These are phyloP conservation scores for Hypotaenidia philippensis DNA, from an alignment of 2,797 vertebrate genomes.

Conservation along the genomic window DNA sequence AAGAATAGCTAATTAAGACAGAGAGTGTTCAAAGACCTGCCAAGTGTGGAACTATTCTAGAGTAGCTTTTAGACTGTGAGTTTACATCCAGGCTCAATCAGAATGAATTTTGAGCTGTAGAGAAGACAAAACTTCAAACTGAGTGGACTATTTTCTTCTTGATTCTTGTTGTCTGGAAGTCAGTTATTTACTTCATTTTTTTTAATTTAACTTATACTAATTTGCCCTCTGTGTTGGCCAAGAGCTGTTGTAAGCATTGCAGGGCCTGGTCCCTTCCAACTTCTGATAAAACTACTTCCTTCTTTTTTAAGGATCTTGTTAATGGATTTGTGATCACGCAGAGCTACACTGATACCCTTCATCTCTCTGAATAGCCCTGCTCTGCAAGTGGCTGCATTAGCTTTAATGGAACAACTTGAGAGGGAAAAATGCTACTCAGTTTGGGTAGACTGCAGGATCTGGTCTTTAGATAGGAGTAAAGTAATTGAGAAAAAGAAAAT, in stretches of 20 bases:
- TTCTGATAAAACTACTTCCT: neutral
- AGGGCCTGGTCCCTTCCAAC: neutral
- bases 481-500: neutral
- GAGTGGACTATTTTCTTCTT: neutral
- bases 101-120: neutral
- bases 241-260: neutral
- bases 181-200: neutral
- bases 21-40: neutral
- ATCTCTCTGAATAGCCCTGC: neutral
- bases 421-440: neutral
- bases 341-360: neutral
- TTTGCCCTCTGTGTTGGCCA: neutral
- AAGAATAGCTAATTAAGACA: neutral
- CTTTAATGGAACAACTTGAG: constrained; percentile 6
- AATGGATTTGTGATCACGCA: neutral
- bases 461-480: neutral
- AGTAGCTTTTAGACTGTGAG: neutral
- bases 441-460: neutral
- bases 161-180: neutral
- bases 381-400: constrained; percentile 36
- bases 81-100: neutral
- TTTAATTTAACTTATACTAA: neutral
- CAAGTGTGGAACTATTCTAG: neutral
- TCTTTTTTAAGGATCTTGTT: neutral
- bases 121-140: neutral